These are phyloP conservation scores for Eutolmus rufibarbis DNA, from an alignment of 2,888 invertebrate species.

Conservation along the genomic window DNA sequence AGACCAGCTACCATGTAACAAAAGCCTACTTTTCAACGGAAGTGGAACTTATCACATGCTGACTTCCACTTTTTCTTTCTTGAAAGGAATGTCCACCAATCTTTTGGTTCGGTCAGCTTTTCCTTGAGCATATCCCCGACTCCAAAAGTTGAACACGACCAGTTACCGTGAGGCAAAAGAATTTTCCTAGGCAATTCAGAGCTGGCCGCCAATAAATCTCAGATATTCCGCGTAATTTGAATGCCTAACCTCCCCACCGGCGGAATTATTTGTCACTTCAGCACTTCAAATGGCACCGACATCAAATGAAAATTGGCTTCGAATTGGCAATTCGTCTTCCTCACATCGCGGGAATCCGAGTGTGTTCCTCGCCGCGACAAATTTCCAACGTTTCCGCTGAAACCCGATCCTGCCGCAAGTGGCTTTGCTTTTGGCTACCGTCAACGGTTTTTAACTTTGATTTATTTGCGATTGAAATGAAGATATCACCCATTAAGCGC, in stretches of 20 bases:
- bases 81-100: neutral
- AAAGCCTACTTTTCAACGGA: neutral
- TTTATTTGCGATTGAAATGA: conserved; percentile 30
- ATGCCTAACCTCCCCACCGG: conserved; percentile 38
- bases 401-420: conserved; percentile 4
- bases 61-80: neutral
- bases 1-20: neutral
- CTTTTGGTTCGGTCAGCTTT: neutral
- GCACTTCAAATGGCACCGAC: conserved; percentile 32
- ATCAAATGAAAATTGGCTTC: conserved; percentile 30
- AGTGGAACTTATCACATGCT: neutral
- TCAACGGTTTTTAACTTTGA: neutral
- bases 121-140: neutral
- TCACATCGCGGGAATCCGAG: conserved; percentile 10
- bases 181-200: neutral
- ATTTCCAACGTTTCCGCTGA: conserved; percentile 7
- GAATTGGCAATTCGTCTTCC: conserved; percentile 39
- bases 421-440: neutral
- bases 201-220: conserved; percentile 44
- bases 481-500: conserved; percentile 7
- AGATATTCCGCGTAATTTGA: conserved; percentile 47
- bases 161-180: neutral
- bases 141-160: neutral
- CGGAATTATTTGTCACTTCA: conserved; percentile 34
- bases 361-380: neutral